Conservation (phyloP, 2,797 vertebrate genomes). For the Microctenopoma lineatum region DNA sequence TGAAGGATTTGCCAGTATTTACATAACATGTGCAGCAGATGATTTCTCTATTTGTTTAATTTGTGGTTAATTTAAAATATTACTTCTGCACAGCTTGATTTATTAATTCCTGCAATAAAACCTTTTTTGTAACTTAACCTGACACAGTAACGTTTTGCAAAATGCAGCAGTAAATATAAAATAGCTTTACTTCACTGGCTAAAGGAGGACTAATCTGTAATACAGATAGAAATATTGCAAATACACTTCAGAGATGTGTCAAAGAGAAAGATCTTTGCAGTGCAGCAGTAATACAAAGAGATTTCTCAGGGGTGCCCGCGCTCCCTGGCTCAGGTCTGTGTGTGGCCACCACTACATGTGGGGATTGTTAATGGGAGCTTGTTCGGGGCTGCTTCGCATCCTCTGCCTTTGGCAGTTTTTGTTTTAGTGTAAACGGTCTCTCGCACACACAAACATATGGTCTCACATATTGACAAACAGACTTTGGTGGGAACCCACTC, state of each 20-base stretch:
- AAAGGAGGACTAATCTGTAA: neutral
- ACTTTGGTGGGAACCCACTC: constrained; percentile 51
- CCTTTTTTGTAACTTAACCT: neutral
- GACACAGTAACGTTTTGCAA: neutral
- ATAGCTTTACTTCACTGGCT: neutral
- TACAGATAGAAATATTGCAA: neutral
- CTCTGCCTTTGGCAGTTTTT: constrained; percentile 66
- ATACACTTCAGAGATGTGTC: neutral
- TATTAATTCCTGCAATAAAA: neutral
- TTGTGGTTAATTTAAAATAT: constrained; percentile 10
- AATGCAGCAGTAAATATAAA: constrained; percentile 1
- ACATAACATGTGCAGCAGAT: constrained; percentile 30
- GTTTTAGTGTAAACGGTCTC: constrained; percentile 59
- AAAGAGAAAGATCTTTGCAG: constrained; percentile 1
- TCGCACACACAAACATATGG: constrained; percentile 67
- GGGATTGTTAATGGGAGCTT: constrained; percentile 71
- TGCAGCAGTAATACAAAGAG: constrained; percentile 39
- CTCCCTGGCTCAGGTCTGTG: constrained; percentile 47
- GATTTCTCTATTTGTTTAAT: neutral
- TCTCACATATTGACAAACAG: constrained; percentile 74
- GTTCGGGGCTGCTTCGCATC: constrained; percentile 67
- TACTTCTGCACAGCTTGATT: constrained; percentile 8
- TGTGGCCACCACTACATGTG: constrained; percentile 74
- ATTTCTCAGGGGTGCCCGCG: constrained; percentile 41
- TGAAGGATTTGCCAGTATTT: constrained; percentile 21